Evolutionary conservation across 2,888 invertebrate species (phyloP), one percentile per base, ranked within the genome.

Genomic region (Drosophila rubida): DNA sequence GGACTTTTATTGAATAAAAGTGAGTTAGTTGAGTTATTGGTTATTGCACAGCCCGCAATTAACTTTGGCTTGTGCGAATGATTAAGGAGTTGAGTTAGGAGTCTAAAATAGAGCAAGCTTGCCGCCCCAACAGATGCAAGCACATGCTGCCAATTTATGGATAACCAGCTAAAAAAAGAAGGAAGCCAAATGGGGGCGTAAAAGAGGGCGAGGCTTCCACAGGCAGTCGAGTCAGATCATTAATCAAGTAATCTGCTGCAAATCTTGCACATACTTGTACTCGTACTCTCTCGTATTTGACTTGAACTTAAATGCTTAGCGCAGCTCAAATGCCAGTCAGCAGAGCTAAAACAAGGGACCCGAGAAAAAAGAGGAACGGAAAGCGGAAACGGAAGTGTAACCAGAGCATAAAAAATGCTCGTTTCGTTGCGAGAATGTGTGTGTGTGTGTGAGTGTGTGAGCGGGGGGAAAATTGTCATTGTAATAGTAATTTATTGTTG

Each of bases 401-500:
- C 62, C 80, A 80, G 80, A 73, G 70, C 73, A 78, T 87, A 64
- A 78, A 86, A 82, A 75, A 80, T 76, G 75, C 39, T 63, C 58
- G 27, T 16, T 54, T 37, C 30, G n/a, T 35, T 58, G 25, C 23
- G 41, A 42, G 23, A 23, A 19, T 30, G 13, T 41, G 16, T n/a
- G 16, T 39, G 11, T 16, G 30, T 39, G 16, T 27, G 11, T 42
- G 44, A 44, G 16, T 41, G 35, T 51, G 62, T 57, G 63, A n/a
- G n/a, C n/a, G n/a, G n/a, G 11, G 75, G 61, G 41, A 54, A 50
- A 65, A 83, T 86, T 78, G 81, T 80, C 81, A 80, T 75, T 87
- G 81, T 80, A 87, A 87, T 82, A 75, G 87, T 82, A 87, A 82
- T 87, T 82, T 82, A 82, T 82, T 79, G 86, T 76, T 66, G 68